phyloP scores from a whole-genome alignment of 2,113 vertebrate species.

The Gymnorhina tibicen region DNA sequence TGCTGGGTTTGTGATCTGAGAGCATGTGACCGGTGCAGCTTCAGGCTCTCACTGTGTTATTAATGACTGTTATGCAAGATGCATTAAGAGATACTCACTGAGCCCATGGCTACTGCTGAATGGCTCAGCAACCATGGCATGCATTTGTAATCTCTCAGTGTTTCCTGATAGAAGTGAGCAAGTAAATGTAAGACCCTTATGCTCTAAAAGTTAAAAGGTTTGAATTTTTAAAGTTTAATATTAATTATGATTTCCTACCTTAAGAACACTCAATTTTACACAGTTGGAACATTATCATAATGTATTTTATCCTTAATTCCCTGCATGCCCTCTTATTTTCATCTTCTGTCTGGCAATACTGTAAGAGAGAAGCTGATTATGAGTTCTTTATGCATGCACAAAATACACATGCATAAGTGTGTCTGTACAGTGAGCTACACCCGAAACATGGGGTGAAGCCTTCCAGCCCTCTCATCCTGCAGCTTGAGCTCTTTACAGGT shows the following conservation, averaged over 20 bases:
- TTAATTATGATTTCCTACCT: neutral
- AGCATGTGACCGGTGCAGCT: neutral
- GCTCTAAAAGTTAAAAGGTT: neutral
- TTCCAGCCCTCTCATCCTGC: neutral
- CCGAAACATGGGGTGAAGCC: neutral
- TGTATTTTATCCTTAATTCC: neutral
- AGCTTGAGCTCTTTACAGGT: neutral
- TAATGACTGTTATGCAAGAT: conserved; percentile 32
- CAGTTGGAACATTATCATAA: neutral
- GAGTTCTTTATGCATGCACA: neutral
- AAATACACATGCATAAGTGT: neutral
- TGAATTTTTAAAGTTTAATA: neutral
- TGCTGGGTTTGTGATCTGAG: neutral
- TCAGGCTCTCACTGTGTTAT: neutral
- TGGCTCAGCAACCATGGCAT: conserved; percentile 12
- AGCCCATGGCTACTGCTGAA: conserved; percentile 21
- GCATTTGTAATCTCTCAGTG: neutral
- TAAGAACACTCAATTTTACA: neutral
- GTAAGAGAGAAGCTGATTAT: neutral
- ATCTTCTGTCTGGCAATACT: neutral
- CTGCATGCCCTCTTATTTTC: neutral
- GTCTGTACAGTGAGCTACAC: neutral
- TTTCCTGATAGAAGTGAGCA: neutral
- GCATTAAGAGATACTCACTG: neutral
- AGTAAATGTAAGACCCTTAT: neutral